Conservation (phyloP, 2,113 vertebrate genomes). For the Geococcyx californianus region DNA sequence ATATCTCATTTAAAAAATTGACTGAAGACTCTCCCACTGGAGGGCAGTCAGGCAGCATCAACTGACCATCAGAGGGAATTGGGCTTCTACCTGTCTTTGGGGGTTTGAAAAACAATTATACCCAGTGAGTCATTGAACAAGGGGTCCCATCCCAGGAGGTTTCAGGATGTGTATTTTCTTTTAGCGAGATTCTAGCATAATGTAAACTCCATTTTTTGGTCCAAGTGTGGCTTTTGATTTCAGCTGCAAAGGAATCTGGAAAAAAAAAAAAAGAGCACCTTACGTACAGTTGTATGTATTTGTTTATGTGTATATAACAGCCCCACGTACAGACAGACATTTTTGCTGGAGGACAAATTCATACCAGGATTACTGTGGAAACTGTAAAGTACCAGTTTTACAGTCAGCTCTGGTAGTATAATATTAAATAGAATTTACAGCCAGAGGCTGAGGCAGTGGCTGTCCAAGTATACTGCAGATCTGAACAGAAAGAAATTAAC, state of each 20-base stretch:
- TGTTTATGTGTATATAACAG: background rate
- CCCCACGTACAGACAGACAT: background rate
- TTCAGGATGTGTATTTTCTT: background rate
- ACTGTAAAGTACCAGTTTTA: slow-evolving; percentile 16
- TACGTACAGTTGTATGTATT: background rate
- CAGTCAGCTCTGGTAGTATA: background rate
- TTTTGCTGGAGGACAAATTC: background rate
- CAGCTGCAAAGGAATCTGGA: slow-evolving; percentile 89
- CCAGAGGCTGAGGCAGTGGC: slow-evolving; percentile 6
- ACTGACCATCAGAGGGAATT: background rate
- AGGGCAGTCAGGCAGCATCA: background rate
- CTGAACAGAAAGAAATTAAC: slow-evolving; percentile 26
- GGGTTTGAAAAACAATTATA: background rate
- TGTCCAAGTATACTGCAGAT: background rate
- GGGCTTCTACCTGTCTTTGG: background rate
- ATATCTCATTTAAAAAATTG: background rate
- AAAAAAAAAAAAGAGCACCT: slow-evolving; percentile 29
- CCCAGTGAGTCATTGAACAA: background rate
- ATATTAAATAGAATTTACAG: slow-evolving; percentile 18
- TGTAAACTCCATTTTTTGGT: slow-evolving; percentile 87
- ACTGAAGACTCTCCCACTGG: background rate
- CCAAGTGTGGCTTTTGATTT: slow-evolving; percentile 85
- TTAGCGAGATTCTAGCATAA: slow-evolving; percentile 79
- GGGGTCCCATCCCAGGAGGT: background rate
- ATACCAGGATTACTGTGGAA: background rate